phyloP scores from a whole-genome alignment of 2,888 invertebrate species.

The Slavum lentiscoides region DNA sequence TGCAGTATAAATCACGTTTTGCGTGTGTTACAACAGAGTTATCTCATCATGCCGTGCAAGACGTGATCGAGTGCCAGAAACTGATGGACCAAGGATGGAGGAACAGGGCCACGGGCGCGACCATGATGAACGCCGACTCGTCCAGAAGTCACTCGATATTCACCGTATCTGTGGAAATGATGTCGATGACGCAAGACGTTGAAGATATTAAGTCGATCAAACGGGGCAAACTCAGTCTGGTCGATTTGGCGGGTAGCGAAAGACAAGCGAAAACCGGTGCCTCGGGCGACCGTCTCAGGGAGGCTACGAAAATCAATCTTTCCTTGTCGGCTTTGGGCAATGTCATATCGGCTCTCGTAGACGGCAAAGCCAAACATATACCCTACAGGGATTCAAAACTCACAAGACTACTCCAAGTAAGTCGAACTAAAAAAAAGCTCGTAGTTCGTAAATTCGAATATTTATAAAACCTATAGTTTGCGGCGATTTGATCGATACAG shows the following conservation, averaged over 20 bases:
- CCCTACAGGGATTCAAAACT: slow-evolving; percentile 86
- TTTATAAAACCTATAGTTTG: neutral
- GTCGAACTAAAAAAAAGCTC: neutral
- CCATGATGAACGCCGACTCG: slow-evolving; percentile 85
- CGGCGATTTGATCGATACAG: slow-evolving; percentile 58
- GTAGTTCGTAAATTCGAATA: neutral
- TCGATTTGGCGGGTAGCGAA: slow-evolving; percentile 88
- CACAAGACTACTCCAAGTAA: slow-evolving; percentile 73
- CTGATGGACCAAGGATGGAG: slow-evolving; percentile 77
- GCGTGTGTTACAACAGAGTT: slow-evolving; percentile 62
- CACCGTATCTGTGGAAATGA: slow-evolving; percentile 81
- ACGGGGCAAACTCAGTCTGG: slow-evolving; percentile 79
- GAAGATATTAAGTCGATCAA: slow-evolving; percentile 60
- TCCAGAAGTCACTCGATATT: slow-evolving; percentile 88
- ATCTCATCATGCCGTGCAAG: slow-evolving; percentile 76
- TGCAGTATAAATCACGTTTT: too few species aligned
- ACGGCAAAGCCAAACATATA: slow-evolving; percentile 78
- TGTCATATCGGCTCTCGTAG: slow-evolving; percentile 84
- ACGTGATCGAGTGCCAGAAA: slow-evolving; percentile 74
- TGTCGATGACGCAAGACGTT: slow-evolving; percentile 62
- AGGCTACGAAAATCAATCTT: slow-evolving; percentile 87
- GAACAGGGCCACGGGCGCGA: slow-evolving; percentile 80
- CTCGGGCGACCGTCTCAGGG: slow-evolving; percentile 80
- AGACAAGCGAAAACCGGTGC: slow-evolving; percentile 84
- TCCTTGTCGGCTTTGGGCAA: slow-evolving; percentile 85